Percentiles rank a stretch among this genome's conserved stretches.
Evolutionary conservation across 2,113 vertebrate genomes (phyloP).

Genomic region (Argyrosomus japonicus): DNA sequence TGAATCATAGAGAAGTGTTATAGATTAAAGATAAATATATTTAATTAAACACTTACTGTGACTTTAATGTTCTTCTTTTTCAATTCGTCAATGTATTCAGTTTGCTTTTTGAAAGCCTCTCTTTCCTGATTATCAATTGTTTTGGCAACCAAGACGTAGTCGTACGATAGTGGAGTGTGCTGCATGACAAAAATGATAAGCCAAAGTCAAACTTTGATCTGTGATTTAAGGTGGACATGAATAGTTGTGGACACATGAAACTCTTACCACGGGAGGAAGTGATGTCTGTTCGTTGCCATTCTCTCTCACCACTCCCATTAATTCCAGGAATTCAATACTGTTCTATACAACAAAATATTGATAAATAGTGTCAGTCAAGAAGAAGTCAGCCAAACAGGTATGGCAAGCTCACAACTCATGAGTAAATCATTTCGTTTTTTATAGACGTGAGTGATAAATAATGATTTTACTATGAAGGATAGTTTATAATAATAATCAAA

Average conservation of each 20-base stretch:
- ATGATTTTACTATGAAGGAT: background rate
- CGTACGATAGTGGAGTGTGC: conserved; percentile 81
- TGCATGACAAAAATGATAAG: conserved; percentile 9
- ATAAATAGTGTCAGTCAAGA: conserved; percentile 2
- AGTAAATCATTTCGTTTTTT: background rate
- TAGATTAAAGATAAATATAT: background rate
- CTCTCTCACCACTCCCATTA: conserved; percentile 80
- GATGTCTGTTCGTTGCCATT: conserved; percentile 67
- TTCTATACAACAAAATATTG: conserved; percentile 61
- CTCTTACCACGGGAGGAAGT: conserved; percentile 75
- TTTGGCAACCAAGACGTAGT: conserved; percentile 89
- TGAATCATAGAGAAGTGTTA: no score
- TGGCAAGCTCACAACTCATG: background rate
- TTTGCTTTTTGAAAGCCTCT: conserved; percentile 72
- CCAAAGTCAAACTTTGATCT: background rate
- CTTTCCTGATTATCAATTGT: conserved; percentile 19
- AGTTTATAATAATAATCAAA: background rate
- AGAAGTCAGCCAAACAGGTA: background rate
- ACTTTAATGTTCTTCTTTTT: conserved; percentile 84
- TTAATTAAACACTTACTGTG: conserved; percentile 79
- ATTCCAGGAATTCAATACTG: conserved; percentile 82
- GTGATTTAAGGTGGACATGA: background rate
- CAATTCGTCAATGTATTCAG: conserved; percentile 84
- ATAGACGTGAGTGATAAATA: background rate
- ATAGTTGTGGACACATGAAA: background rate